These are phyloP conservation scores for Hydroisotoma schaefferi DNA, from an alignment of 2,888 invertebrate genomes.

Conservation along the genomic window DNA sequence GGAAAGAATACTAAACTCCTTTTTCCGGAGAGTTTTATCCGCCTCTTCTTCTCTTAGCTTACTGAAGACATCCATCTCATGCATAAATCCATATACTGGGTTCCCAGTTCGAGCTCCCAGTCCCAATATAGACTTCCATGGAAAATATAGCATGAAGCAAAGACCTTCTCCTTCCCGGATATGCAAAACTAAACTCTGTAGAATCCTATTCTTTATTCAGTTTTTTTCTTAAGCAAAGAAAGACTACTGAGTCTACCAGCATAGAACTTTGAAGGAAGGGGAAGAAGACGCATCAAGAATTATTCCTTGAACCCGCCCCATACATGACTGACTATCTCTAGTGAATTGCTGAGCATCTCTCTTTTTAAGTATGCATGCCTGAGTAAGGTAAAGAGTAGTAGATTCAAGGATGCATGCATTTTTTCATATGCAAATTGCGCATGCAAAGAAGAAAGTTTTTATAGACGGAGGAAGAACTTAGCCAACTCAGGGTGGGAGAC, in stretches of 20 bases:
- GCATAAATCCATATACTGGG: no score
- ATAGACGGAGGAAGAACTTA: not conserved
- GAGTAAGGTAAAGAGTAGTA: not conserved
- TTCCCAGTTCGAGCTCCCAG: no score
- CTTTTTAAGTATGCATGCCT: slow-evolving; percentile 1
- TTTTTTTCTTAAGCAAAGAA: no score
- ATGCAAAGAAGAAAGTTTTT: slow-evolving; percentile 35
- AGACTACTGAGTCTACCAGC: no score
- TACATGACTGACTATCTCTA: not conserved
- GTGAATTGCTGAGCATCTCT: no score
- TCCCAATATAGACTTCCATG: no score
- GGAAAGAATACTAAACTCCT: no score
- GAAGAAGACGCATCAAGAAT: slow-evolving; percentile 1
- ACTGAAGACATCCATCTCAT: no score
- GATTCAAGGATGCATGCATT: not conserved
- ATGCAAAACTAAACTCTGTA: no score
- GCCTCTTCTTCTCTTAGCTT: slow-evolving; percentile 1
- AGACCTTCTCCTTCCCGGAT: no score
- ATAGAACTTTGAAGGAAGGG: slow-evolving; percentile 2
- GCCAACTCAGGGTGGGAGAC: not conserved
- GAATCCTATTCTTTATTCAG: no score
- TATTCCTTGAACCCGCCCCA: slow-evolving; percentile 4
- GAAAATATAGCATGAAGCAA: no score
- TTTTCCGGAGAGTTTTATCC: slow-evolving; percentile 11
- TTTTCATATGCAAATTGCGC: slow-evolving; percentile 43